Evolutionary conservation across 2,888 invertebrate species (phyloP), one percentile per base, ranked within the genome.

Genomic region (Tryphoninae sp.): DNA sequence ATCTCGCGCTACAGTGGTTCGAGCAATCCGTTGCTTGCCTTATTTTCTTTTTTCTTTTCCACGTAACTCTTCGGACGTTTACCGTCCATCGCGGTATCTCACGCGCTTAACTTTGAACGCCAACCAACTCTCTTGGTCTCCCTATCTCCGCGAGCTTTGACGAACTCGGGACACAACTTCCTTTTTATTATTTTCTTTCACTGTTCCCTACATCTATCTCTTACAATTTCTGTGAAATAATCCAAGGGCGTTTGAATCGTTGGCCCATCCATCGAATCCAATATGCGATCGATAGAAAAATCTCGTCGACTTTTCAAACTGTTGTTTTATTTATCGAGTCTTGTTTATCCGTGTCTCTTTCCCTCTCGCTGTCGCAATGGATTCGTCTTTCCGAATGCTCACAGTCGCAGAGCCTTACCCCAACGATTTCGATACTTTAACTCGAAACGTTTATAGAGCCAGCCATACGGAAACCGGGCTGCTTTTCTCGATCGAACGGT

Each of bases 321-420:
- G 22, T 59, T 49, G 49, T 59, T 72, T 72, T 59, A 72, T 59
- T 49, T 78, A 68, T 73, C 19, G 23, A 71, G 16, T 78, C 33
- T 68, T 51, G 51, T 68, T 68, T 53, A 53, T 68, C 42, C 33
- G 2, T 26, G 2, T 26, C 26, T 26, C 26, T 26, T 3, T 13
- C 23, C 9, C 13, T 6, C 6, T 13, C 22, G 16, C 0, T 16
- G 6, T 33, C 33, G 23, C 42, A 49, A 45, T 78, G 55, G 26
- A 69, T 76, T 69, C 22, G 42, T 53, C 53, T 77, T 51, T 72
- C n/a, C 16, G 64, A 74, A 51, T 51, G 9, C 62, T 19, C 13
- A 64, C 53, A 42, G 53, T 55, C 64, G 42, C 26, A 42, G 19
- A 1, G 64, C 42, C 51, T 55, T 55, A n/a, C 51, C 53, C 7